Base-by-base conservation (phyloP, 2,797 vertebrate species). In the Tympanoctomys barrerae region DNA sequence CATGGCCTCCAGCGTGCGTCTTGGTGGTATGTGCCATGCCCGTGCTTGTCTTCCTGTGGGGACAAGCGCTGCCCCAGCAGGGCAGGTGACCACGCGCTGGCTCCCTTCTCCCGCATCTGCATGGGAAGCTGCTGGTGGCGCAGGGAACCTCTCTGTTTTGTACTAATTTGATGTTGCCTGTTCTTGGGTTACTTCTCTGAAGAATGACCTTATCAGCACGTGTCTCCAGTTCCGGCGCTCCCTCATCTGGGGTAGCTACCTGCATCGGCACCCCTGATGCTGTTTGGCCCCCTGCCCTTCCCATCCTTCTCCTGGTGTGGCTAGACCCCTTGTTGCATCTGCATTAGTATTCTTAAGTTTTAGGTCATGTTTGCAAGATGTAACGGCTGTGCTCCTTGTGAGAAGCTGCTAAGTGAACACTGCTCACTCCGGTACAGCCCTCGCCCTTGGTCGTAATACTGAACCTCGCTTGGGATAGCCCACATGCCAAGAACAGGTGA, bases 131-230 rank as follows among this genome's bases (percentile, higher is more conserved):
- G 70, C 70, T 42, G 54, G 84, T 49, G 33, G 75, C n/a, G 71
- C 61, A 73, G 39, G 73, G 42, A 77, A 54, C 14, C 33, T 0
- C 87, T 82, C 91, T 90, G 5, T n/a, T 19, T 81, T 90, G 42
- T 82, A 89, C 52, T 68, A 79, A 62, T 70, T 73, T 87, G 64
- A 84, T 42, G 94, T 94, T 59, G 19, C 59, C 36, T 89, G 4
- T 89, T 83, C 7, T 82, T 86, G 10, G n/a, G 71, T 85, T 94
- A 73, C 11, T 13, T 46, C 13, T 46, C 39, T 42, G 26, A 73
- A 42, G 19, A 13, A 42, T 39, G 21, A 6, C 42, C 26, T 26
- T 73, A 9, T 42, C 26, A 42, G 22, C 39, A 73, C 36, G n/a
- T 19, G 10, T 73, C 4, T 73, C 42, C 24, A 73, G 39, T 73